A percentile compares a stretch with the other conserved stretches of the same genome.
Evolutionary conservation across 2,888 invertebrate species (phyloP).

Genomic region (Protula sp.): DNA sequence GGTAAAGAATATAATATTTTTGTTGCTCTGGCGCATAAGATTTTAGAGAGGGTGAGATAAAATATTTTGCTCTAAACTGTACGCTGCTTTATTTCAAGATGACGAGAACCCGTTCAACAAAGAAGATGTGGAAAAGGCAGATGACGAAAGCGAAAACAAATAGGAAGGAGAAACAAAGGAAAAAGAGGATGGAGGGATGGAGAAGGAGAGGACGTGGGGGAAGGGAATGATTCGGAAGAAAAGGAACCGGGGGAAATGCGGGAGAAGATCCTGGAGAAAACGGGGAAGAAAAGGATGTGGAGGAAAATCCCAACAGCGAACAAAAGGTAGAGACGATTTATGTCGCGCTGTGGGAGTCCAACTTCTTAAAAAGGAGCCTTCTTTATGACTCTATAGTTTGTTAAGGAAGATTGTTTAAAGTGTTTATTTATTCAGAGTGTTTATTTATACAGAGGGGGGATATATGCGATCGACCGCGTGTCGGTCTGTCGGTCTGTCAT

Average conservation of each 20-base stretch:
- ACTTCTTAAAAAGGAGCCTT: no score
- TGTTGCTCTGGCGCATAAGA: not conserved
- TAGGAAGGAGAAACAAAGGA: slow-evolving; percentile 28
- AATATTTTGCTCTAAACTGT: not conserved
- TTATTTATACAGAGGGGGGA: no score
- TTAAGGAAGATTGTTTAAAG: no score
- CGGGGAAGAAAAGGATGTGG: not conserved
- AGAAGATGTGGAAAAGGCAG: slow-evolving; percentile 21
- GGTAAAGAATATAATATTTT: not conserved
- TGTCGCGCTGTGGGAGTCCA: no score
- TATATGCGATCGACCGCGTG: no score
- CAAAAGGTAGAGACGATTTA: slow-evolving; percentile 2
- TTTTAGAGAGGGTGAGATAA: not conserved
- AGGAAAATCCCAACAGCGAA: slow-evolving; percentile 3
- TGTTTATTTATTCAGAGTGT: no score
- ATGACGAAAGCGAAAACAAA: slow-evolving; percentile 6
- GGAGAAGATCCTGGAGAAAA: slow-evolving; percentile 25
- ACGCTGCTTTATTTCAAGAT: no score
- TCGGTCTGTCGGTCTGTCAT: no score
- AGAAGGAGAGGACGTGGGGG: slow-evolving; percentile 17
- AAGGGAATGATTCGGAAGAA: slow-evolving; percentile 20
- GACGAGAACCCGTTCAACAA: slow-evolving; percentile 16
- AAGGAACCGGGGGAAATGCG: slow-evolving; percentile 10
- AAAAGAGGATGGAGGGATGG: slow-evolving; percentile 1
- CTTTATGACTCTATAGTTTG: no score